Conservation (phyloP, 2,113 vertebrate species). For the Ochotona princeps region DNA sequence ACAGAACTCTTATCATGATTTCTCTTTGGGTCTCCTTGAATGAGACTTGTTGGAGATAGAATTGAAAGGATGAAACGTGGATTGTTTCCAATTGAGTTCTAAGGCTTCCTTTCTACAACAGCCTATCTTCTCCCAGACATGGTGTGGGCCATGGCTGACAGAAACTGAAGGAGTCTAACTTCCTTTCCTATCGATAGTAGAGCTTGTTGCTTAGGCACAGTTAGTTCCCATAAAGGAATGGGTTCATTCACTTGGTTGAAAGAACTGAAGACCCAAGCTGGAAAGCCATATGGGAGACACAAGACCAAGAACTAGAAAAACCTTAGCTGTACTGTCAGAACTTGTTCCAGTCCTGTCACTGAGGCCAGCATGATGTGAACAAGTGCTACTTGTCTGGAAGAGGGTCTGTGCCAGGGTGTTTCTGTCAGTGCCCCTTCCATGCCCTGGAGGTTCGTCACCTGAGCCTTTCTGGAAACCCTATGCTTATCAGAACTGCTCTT, state of each 20-base stretch:
- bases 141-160: neutral
- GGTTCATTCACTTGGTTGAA: neutral
- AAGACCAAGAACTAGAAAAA: neutral
- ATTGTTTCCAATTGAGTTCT: slow-evolving; percentile 71
- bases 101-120: slow-evolving; percentile 38
- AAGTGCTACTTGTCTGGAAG: too few relatives aligned
- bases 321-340: too few relatives aligned
- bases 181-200: neutral
- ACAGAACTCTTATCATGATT: slow-evolving; percentile 72
- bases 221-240: neutral
- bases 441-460: too few relatives aligned
- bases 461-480: too few relatives aligned
- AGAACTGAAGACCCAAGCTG: neutral
- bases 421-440: too few relatives aligned
- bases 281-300: neutral
- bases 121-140: slow-evolving; percentile 51
- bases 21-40: slow-evolving; percentile 52
- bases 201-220: neutral
- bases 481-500: too few relatives aligned
- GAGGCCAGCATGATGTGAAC: too few relatives aligned
- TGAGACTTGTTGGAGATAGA: slow-evolving; percentile 67
- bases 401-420: too few relatives aligned
- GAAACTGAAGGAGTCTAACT: slow-evolving; percentile 15
- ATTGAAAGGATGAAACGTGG: slow-evolving; percentile 72
- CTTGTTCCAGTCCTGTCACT: too few relatives aligned